Evolutionary conservation across 2,797 vertebrate genomes (phyloP), one percentile per base, ranked within the genome.

Genomic region (Champsocephalus esox): DNA sequence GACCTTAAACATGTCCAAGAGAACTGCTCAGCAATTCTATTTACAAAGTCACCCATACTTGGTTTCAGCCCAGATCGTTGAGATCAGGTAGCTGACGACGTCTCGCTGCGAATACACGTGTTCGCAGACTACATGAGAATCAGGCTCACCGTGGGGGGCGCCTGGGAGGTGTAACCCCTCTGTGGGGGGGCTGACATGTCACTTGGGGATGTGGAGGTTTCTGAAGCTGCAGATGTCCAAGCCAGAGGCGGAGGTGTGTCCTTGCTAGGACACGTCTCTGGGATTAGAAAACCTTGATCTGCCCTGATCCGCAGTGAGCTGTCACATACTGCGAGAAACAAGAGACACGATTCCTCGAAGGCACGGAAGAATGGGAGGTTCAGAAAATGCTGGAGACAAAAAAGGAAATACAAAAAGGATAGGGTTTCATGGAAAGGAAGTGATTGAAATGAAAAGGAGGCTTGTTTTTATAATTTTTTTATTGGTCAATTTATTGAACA

Each of bases 211-310:
- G 75, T 80, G 75, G 76, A 80, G 72, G 73, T 83, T 83, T 82
- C 77, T 8, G 34, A 79, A 77, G 80, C 82, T 69, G 62, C 74
- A 70, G 80, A 75, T 82, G 75, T 80, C 52, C 71, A 73, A 24
- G 79, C 86, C 75, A 79, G 75, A 90, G 78, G 89, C 79, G 73
- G 82, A 90, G 91, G 83, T 91, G 89, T 88, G 89, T 85, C 86
- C 80, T 4, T 82, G 81, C 77, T 65, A 46, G 79, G 84, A 73
- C 87, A 85, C 64, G 76, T 89, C 85, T 90, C 28, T 56, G 74
- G 89, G 90, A 93, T 92, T 92, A 92, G 71, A 80, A 78, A 34
- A 83, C 87, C 83, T 89, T 91, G 89, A 92, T 92, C 90, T 89
- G 69, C 75, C 61, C 79, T 85, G 90, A 92, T 88, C 87, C 43